These are phyloP conservation scores for Poeciliopsis prolifica DNA, from an alignment of 2,113 vertebrate genomes.

Conservation along the genomic window DNA sequence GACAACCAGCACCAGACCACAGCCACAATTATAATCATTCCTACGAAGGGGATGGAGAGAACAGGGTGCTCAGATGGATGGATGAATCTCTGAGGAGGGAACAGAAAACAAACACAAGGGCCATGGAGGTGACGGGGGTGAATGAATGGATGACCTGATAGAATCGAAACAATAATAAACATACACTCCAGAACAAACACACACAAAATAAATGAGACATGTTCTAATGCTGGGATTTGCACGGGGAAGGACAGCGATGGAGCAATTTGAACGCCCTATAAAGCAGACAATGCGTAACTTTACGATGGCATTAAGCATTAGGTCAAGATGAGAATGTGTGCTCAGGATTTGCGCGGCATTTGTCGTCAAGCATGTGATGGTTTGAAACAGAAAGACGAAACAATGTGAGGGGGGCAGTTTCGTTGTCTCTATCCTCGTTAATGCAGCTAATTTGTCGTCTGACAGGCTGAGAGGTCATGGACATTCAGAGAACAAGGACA, in stretches of 20 bases:
- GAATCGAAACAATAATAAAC: constrained; percentile 51
- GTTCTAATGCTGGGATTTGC: constrained; percentile 36
- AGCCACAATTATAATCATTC: constrained; percentile 92
- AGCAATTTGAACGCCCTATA: constrained; percentile 35
- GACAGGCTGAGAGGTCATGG: constrained; percentile 63
- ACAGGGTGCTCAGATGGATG: constrained; percentile 83
- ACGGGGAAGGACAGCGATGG: constrained; percentile 12
- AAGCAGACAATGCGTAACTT: constrained; percentile 48
- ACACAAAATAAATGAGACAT: constrained; percentile 36
- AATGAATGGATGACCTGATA: constrained; percentile 54
- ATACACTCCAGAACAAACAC: constrained; percentile 33
- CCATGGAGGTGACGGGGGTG: constrained; percentile 66
- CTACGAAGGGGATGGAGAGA: constrained; percentile 88
- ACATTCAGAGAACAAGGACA: constrained; percentile 75
- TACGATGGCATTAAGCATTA: constrained; percentile 46
- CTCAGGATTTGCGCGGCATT: constrained; percentile 47
- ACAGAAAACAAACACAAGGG: constrained; percentile 68
- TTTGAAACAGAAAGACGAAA: constrained; percentile 23
- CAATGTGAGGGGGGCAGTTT: constrained; percentile 19
- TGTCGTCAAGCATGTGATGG: constrained; percentile 44
- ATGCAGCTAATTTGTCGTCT: background rate
- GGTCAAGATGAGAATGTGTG: constrained; percentile 49
- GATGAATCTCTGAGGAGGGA: constrained; percentile 82
- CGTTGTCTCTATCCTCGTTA: constrained; percentile 61
- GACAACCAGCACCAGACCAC: constrained; percentile 94